Conservation (phyloP, 1,140 invertebrate species). For the Holotrichia oblita region DNA sequence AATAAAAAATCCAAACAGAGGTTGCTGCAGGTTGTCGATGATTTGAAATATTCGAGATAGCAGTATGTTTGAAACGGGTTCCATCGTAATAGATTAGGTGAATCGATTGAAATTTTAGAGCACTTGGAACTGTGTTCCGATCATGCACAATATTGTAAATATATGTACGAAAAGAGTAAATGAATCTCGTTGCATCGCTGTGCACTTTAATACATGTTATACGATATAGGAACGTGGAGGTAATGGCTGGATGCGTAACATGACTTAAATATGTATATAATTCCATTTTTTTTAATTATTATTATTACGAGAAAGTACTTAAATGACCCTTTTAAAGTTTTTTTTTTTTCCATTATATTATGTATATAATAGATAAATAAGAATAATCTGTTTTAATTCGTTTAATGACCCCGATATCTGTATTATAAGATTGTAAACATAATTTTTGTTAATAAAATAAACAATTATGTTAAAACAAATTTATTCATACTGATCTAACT, state of each 20-base stretch:
- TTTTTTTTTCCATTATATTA: too few species aligned
- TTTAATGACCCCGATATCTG: too few species aligned
- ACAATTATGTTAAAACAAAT: too few species aligned
- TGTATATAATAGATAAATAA: too few species aligned
- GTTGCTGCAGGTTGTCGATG: constrained; percentile 78
- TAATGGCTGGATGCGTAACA: background rate
- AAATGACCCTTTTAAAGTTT: too few species aligned
- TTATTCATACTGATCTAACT: too few species aligned
- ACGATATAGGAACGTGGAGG: background rate
- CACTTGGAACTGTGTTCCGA: background rate
- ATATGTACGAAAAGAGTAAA: background rate
- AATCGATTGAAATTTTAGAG: background rate
- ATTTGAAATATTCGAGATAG: constrained; percentile 49
- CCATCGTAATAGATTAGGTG: background rate
- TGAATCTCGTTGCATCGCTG: background rate
- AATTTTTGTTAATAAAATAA: too few species aligned
- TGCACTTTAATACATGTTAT: background rate
- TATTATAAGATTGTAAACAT: too few species aligned
- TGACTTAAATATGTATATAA: background rate
- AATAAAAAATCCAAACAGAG: constrained; percentile 87
- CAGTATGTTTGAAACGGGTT: background rate
- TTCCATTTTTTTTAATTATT: background rate
- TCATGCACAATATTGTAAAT: background rate
- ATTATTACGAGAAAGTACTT: too few species aligned
- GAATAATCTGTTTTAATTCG: too few species aligned